Evolutionary conservation across 2,888 invertebrate genomes (phyloP), one percentile per base, ranked within the genome.

Genomic region (Cerceris rybyensis): DNA sequence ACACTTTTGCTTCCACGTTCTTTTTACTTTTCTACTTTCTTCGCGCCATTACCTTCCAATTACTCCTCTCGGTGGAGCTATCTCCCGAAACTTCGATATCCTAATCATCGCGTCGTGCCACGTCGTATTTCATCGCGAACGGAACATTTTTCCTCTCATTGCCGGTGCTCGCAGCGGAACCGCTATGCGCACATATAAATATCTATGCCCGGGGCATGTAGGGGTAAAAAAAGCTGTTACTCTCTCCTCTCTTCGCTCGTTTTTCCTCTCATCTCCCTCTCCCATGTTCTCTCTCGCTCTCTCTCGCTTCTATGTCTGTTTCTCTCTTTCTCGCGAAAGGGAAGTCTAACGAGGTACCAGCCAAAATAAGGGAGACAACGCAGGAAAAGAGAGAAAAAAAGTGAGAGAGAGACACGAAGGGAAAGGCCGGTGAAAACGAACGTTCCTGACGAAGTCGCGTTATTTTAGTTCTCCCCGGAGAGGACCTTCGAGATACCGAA

Each of bases 401-500:
- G 65, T 60, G 28, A 50, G 42, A 50, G 58, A 17, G 9, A 14
- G 54, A 14, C 63, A 39, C 42, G 61, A 61, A 39, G 63, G 64
- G 58, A 17, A 54, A 50, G 55, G 8, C 57, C 55, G 63, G 14
- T 65, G 76, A 77, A 78, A 83, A 82, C 73, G 83, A 72, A 83
- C 76, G 70, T 71, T 75, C 78, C 80, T 70, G 82, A 71, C 83
- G 78, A 83, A 83, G 75, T 71, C 75, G 71, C 78, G 80, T 83
- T 85, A 85, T 85, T 85, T 85, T 83, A 83, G 70, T 70, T 82
- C 71, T 83, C 85, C 81, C 84, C 52, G 58, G 81, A 79, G 82
- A 85, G 71, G 82, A 68, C 82, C 76, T 79, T 71, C 77, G 71
- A 60, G 76, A 72, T 65, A 72, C 65, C 78, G 75, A 73, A 78